Base-by-base conservation (phyloP, 1,140 invertebrate species). In the Episyrphus balteatus region DNA sequence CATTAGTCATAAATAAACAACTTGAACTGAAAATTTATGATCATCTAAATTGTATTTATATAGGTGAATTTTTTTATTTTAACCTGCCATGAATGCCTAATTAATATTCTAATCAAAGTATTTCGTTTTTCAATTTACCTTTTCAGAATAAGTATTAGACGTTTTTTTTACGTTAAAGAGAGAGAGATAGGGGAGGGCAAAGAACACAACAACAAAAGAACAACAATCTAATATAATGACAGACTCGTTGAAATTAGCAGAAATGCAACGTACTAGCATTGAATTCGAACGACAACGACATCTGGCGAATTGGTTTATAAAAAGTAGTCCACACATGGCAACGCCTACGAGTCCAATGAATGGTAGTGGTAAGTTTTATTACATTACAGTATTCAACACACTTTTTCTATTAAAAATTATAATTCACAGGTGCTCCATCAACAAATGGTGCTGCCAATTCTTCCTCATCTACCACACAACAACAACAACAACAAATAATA, bases 251-350 rank as follows among this genome's bases (percentile, higher is more conserved):
- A 58, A 62, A 53, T 44, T 62, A 45, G 43, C 54, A 46, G 59
- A 62, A 61, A 67, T 67, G 62, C 65, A 67, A 56, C 57, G 62
- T 45, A 62, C 55, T 42, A 68, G 60, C 48, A 64, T 68, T 49
- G 65, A 68, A 47, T 62, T 66, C 46, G 65, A 68, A 53, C 61
- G 65, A 53, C 65, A 64, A 57, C 56, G 62, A 56, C 65, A 66
- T 57, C 54, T 68, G 57, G 59, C 65, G 52, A 66, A 68, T 55
- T 68, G 65, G 65, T 56, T 68, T 38, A 58, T 66, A 39, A 62
- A 64, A 47, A 66, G 62, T 47, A 62, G 64, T 49, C 62, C 64
- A 30, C 65, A 68, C 52, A 68, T 68, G 65, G 58, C 64, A 44
- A 61, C 57, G 44, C 60, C 64, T 18, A 14, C 45, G 44, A 18